Evolutionary conservation across 2,888 invertebrate genomes (phyloP).

Genomic region (Sisyra nigra): DNA sequence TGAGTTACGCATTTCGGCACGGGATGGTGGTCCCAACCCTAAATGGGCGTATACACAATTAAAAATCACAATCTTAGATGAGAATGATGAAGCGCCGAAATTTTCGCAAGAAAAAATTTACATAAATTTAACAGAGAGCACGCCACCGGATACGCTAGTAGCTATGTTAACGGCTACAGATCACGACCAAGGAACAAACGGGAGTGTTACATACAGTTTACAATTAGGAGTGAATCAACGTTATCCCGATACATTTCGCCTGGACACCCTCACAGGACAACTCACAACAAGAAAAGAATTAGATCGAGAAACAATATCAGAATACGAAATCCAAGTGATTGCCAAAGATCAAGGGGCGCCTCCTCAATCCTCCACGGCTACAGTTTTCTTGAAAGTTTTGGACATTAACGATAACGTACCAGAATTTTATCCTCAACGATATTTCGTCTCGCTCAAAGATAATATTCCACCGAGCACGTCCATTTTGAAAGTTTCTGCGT

Average conservation of each 20-base stretch:
- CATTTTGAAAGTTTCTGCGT: conserved; percentile 61
- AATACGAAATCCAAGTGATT: conserved; percentile 69
- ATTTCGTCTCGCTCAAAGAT: conserved; percentile 62
- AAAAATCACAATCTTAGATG: conserved; percentile 81
- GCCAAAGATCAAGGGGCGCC: conserved; percentile 87
- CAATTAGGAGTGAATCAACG: conserved; percentile 60
- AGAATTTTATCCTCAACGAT: conserved; percentile 77
- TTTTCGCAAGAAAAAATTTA: conserved; percentile 63
- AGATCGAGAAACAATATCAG: conserved; percentile 64
- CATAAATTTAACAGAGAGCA: conserved; percentile 64
- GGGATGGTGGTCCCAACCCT: conserved; percentile 88
- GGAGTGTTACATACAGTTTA: conserved; percentile 71
- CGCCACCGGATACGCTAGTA: conserved; percentile 62
- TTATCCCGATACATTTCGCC: conserved; percentile 69
- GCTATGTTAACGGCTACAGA: conserved; percentile 75
- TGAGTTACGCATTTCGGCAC: conserved; percentile 76
- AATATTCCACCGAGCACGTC: conserved; percentile 45
- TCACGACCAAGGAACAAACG: conserved; percentile 87
- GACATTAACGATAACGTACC: conserved; percentile 91
- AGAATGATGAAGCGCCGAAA: conserved; percentile 84
- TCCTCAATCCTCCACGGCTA: conserved; percentile 79
- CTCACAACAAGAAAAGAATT: conserved; percentile 59
- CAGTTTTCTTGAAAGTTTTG: conserved; percentile 59
- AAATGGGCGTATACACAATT: conserved; percentile 82
- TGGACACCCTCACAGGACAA: conserved; percentile 75